Percentiles rank a stretch among this genome's conserved stretches.
Evolutionary conservation across 2,113 vertebrate genomes (phyloP).

Genomic region (Mormyrus iriodes): DNA sequence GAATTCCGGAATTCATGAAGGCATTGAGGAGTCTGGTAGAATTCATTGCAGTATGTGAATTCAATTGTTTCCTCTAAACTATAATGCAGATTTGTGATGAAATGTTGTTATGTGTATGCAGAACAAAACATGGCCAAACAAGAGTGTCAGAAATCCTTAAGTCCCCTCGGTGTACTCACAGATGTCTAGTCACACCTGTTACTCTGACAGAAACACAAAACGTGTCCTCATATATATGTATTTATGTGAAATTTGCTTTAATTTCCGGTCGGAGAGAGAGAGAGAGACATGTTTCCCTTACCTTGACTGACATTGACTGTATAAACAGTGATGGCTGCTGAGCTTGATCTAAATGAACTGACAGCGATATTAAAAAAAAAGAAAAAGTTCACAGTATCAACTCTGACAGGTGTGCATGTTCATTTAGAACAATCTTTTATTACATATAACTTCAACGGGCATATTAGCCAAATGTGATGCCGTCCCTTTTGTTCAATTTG

Average conservation of each 20-base stretch:
- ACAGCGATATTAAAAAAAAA: constrained; percentile 43
- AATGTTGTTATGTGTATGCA: background rate
- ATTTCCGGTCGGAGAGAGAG: constrained; percentile 41
- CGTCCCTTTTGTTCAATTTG: too few relatives aligned
- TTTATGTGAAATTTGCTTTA: constrained; percentile 32
- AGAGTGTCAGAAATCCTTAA: background rate
- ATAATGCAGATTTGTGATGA: background rate
- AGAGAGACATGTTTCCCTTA: constrained; percentile 30
- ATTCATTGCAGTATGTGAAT: background rate
- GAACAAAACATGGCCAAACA: background rate
- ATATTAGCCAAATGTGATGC: background rate
- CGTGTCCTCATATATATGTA: background rate
- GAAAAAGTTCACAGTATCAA: constrained; percentile 40
- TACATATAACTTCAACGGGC: background rate
- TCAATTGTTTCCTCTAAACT: background rate
- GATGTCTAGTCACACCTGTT: constrained; percentile 11
- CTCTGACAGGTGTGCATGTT: constrained; percentile 58
- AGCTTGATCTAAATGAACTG: constrained; percentile 55
- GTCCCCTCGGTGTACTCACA: background rate
- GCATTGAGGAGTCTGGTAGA: background rate
- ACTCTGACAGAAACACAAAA: constrained; percentile 4
- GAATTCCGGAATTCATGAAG: background rate
- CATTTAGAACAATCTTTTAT: background rate
- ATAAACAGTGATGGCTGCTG: constrained; percentile 57
- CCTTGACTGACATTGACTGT: constrained; percentile 56